Evolutionary conservation across 2,888 invertebrate genomes (phyloP).

Genomic region (Ischnus inquisitorius): DNA sequence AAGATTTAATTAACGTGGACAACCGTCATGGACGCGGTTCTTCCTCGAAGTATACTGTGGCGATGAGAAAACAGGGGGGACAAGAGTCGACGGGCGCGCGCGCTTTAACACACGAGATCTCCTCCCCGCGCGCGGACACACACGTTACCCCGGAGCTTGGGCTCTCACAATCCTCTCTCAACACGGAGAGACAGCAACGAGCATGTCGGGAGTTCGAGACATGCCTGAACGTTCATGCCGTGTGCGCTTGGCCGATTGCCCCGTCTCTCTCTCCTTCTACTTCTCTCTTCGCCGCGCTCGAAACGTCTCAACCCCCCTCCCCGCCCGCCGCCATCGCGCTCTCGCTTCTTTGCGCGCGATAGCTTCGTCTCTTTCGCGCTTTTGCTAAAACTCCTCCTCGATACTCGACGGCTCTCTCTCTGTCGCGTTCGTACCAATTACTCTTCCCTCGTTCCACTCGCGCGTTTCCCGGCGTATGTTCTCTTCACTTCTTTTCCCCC

Average conservation of each 20-base stretch:
- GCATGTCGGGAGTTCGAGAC: conserved; percentile 82
- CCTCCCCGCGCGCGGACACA: conserved; percentile 40
- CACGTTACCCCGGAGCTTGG: conserved; percentile 28
- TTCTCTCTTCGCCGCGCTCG: conserved; percentile 48
- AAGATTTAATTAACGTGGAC: conserved; percentile 66
- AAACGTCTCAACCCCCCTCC: conserved; percentile 39
- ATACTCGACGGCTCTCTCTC: conserved; percentile 23
- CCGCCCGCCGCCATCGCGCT: conserved; percentile 19
- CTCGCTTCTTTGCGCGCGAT: conserved; percentile 25
- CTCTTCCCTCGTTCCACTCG: conserved; percentile 8
- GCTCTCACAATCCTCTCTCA: conserved; percentile 35
- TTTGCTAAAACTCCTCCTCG: neutral
- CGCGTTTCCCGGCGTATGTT: neutral
- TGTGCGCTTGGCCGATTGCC: conserved; percentile 76
- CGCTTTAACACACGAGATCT: conserved; percentile 33
- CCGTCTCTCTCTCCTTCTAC: conserved; percentile 69
- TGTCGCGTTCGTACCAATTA: conserved; percentile 6
- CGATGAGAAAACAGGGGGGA: conserved; percentile 33
- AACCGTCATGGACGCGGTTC: conserved; percentile 40
- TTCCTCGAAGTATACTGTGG: conserved; percentile 23
- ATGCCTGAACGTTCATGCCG: conserved; percentile 82
- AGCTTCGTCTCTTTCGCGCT: conserved; percentile 35
- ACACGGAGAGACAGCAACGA: conserved; percentile 78
- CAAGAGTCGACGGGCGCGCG: conserved; percentile 32
- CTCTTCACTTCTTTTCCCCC: conserved; percentile 75